Evolutionary conservation across 2,888 invertebrate species (phyloP), one percentile per base, ranked within the genome.

Genomic region (Branchinecta sandiegonensis): DNA sequence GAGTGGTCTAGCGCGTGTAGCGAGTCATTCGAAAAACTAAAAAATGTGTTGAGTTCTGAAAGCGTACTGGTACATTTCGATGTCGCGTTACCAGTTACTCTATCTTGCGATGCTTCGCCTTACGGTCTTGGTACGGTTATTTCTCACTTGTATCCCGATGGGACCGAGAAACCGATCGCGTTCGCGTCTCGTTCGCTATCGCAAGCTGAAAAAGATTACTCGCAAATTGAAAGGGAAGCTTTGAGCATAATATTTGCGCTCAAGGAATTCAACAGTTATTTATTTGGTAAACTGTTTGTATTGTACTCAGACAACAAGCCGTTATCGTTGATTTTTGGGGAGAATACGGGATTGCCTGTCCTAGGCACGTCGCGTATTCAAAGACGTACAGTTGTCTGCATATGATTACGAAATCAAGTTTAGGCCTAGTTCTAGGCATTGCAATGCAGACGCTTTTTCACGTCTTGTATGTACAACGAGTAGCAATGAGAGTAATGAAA

Each of bases 221-320:
- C 9, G 56, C 56, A 56, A 56, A 56, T 8, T 8, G 56, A 56
- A 14, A n/a, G 56, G 23, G 73, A 76, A 73, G 76, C 77, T 47
- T 72, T 77, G 47, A 72, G 75, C 13, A 71, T 79, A 8, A 74
- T 79, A 13, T 80, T 74, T 70, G 78, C 76, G 1, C 74, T 78
- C 2, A 73, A 74, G 46, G 76, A 76, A 71, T 80, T 79, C 72
- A 76, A 77, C 67, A 73, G n/a, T 76, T 46, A 23, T 23, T 23
- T 23, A 23, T 23, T 23, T 23, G 23, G 23, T 23, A 23, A 23
- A 23, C 23, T 1, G 23, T 23, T 23, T 23, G 7, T 56, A 7
- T 56, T 56, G 9, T 56, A 56, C 9, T 8, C 56, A 8, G 56
- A 56, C 8, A 56, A 9, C 1, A 56, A 56, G 9, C 56, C 56